Evolutionary conservation across 2,113 vertebrate species (phyloP), one percentile per base, ranked within the genome.

Genomic region (Siniperca knerii): DNA sequence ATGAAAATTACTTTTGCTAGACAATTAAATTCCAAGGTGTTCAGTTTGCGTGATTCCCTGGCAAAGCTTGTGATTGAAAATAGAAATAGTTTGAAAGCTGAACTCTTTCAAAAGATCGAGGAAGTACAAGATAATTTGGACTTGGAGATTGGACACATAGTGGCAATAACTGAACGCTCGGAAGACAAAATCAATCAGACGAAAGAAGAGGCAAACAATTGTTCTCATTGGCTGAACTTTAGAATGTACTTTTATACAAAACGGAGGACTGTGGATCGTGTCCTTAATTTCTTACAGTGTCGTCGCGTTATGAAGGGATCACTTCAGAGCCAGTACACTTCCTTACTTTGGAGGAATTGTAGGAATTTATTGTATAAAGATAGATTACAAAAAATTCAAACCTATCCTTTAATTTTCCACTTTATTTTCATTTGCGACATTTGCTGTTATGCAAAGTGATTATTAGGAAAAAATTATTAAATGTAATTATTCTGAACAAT

Each of bases 401-500:
- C 23, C 7, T 16, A 8, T 46, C 10, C 3, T 42, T 40, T 60
- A 6, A 13, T 50, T 40, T 48, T 52, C 13, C 8, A 29, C 16
- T n/a, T 25, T 1, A 58, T 77, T 77, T 48, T 18, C 9, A 42
- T 44, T 33, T 77, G 67, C 15, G 2, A 25, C 7, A 33, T 60
- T n/a, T 37, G 9, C 4, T 0, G 8, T 57, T 16, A 21, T 48
- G 0, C 21, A 25, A 25, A 65, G 21, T n/a, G 29, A 4, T 0
- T 50, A 18, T 69, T 1, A 21, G 42, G 40, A 25, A 33, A 48
- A 42, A 20, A 21, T 5, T 33, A 46, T 23, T 8, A 42, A 3
- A 29, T 16, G 4, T 7, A 76, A 71, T 82, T 1, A 64, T 29
- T 46, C 16, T 29, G 65, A 84, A 35, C 69, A 65, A 9, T 71